Conservation (phyloP, 2,888 invertebrate species). For the Tipula lateralis region DNA sequence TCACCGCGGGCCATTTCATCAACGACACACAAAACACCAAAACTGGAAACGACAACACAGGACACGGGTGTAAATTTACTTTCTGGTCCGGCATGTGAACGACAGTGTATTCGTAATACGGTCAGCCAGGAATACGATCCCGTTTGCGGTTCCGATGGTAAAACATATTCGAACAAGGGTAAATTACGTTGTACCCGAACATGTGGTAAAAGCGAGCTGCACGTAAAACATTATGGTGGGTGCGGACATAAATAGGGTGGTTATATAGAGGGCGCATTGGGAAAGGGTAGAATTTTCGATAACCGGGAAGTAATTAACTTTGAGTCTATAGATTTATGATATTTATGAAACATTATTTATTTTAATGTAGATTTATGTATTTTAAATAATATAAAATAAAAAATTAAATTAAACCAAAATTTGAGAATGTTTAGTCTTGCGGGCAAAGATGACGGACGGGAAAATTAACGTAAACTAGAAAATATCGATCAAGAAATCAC, state of each 20-base stretch:
- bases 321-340: neutral
- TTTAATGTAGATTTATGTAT: neutral
- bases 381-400: neutral
- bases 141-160: conserved; percentile 12
- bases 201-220: neutral
- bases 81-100: neutral
- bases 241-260: neutral
- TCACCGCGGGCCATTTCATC: neutral
- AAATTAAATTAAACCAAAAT: too few species aligned
- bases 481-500: too few species aligned
- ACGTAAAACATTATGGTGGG: conserved; percentile 2
- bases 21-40: neutral
- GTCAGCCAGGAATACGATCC: conserved; percentile 27
- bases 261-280: neutral
- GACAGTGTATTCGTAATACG: conserved; percentile 26
- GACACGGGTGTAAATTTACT: neutral
- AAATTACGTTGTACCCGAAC: conserved; percentile 3
- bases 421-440: too few species aligned
- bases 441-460: too few species aligned
- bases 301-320: neutral
- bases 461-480: too few species aligned
- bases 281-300: neutral
- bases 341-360: neutral
- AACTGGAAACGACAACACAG: neutral
- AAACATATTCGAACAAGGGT: conserved; percentile 26